Percentiles rank a stretch among this genome's conserved stretches.
These are phyloP conservation scores for Gisinianus flammeolus DNA, from an alignment of 2,888 invertebrate genomes.

Conservation along the genomic window DNA sequence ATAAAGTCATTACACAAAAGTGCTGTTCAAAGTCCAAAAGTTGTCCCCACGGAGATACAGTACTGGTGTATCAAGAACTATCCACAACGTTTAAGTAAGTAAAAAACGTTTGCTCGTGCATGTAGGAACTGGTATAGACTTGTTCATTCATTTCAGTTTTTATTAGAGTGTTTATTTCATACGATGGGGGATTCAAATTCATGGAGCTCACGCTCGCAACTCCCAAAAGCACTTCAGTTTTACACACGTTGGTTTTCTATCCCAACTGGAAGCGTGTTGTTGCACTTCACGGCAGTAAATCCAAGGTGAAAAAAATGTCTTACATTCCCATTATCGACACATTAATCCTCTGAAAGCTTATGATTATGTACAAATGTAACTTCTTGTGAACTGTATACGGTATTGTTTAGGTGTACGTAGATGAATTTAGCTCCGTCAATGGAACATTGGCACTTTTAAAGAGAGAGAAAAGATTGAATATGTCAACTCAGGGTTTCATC, in stretches of 20 bases:
- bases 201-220: neutral
- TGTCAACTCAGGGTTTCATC: constrained; percentile 6
- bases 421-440: constrained; percentile 16
- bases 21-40: constrained; percentile 46
- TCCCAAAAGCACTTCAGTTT: neutral
- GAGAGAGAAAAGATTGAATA: neutral
- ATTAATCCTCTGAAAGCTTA: neutral
- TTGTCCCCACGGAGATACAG: constrained; percentile 49
- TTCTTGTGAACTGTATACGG: neutral
- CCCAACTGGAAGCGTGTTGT: constrained; percentile 29
- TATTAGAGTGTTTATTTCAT: constrained; percentile 45
- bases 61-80: constrained; percentile 46
- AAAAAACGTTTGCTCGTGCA: neutral
- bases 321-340: neutral
- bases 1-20: constrained; percentile 46
- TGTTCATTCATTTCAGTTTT: neutral
- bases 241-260: constrained; percentile 35
- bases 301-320: neutral
- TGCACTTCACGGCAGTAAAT: constrained; percentile 29
- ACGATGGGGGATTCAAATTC: constrained; percentile 42
- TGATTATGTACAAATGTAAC: neutral
- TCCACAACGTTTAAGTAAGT: constrained; percentile 39
- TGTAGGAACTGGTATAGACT: neutral
- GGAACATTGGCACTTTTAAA: constrained; percentile 4
- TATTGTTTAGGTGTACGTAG: neutral